Base-by-base conservation (phyloP, 1,140 invertebrate genomes). In the Pachyrhynchus sulphureomaculatus region DNA sequence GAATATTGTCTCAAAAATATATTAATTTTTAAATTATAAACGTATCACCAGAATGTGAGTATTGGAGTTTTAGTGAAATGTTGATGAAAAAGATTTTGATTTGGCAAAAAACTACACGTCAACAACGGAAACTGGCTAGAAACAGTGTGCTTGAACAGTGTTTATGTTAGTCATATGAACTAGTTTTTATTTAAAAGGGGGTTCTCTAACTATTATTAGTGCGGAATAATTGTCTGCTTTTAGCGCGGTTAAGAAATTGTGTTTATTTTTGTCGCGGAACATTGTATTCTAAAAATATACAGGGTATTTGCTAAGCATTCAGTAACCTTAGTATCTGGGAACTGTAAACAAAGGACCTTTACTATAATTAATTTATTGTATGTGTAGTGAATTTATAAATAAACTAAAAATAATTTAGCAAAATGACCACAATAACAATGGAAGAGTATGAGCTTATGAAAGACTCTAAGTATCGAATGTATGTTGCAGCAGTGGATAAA, bases 401-500 rank as follows among this genome's bases (percentile, higher is more conserved):
- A 29, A 29, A 2, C 26, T 29, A 29, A 6, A 29, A 1, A 29
- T 29, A 39, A 49, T 55, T 48, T 24, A 61, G 45, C 42, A 72
- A 57, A 39, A 75, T 75, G 73, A 74, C 72, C 10, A 69, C 68
- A 36, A 72, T 72, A 69, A 62, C 72, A 49, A 73, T 85, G 69
- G 88, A 89, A 72, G 88, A 88, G 70, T 87, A 84, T 70, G 88
- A 89, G 65, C 77, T 89, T 6, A 84, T 88, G 82, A 85, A 84
- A 65, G 88, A 90, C 75, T 81, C 86, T 4, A 92, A 92, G 75
- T 93, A 90, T 76, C 81, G 86, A 68, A 82, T 86, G 79, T 88
- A 92, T 79, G 89, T 90, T 36, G 83, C 84, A 39, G 84, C 86
- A 34, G 86, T 96, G 34, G 95, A 97, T 71, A 96, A 94, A 77